phyloP scores from a whole-genome alignment of 2,113 vertebrate species.

The Calyptomena viridis region DNA sequence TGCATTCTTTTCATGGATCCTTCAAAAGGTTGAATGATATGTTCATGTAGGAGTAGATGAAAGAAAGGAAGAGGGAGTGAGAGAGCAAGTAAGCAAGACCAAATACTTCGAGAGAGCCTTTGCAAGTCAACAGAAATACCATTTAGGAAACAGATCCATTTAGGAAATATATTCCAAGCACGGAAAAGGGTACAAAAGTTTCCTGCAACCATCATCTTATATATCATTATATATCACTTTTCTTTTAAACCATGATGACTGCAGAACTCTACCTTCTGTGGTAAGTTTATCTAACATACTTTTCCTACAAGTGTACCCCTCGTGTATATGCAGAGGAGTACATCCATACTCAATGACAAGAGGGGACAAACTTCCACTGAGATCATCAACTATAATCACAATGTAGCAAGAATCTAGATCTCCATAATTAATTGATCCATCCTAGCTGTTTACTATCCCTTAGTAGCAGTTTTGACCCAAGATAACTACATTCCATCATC shows the following conservation, averaged over 20 bases:
- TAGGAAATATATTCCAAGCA: background rate
- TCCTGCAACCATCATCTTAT: background rate
- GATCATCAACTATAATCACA: background rate
- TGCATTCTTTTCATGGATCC: background rate
- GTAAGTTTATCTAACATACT: background rate
- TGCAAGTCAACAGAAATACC: background rate
- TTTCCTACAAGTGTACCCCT: background rate
- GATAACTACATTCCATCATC: background rate
- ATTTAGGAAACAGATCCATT: no score
- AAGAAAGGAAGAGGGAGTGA: background rate
- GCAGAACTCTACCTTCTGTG: background rate
- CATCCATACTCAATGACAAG: background rate
- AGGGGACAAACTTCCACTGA: background rate
- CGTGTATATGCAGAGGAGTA: background rate
- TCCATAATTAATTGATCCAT: background rate
- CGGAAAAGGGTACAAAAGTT: background rate
- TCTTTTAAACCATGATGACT: background rate
- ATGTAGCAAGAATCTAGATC: background rate
- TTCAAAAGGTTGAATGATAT: slow-evolving; percentile 14
- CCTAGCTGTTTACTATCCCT: background rate
- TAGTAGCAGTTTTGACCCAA: background rate
- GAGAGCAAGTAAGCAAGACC: background rate
- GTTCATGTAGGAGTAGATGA: background rate
- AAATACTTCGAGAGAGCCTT: background rate
- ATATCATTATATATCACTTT: background rate